Base-by-base conservation (phyloP, 2,797 vertebrate genomes). In the Sarcoramphus papa region DNA sequence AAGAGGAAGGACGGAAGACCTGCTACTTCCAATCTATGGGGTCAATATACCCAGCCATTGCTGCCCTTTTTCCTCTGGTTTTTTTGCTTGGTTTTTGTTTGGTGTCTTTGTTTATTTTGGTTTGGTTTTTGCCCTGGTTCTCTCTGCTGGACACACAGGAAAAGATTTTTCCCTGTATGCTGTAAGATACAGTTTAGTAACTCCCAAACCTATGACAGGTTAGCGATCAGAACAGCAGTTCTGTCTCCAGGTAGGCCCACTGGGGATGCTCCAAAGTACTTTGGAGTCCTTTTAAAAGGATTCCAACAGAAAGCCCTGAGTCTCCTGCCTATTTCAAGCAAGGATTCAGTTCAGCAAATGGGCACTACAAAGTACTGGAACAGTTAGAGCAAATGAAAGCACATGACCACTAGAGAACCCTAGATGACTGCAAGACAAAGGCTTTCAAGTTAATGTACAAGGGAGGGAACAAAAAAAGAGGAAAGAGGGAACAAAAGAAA, bases 401-500 rank as follows among this genome's bases (percentile, higher is more conserved):
- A 92, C 21, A 45, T 24, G 48, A 92, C 28, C 20, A 80, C 60
- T 31, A 84, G 37, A 84, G n/a, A 88, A 27, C 11, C 45, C 17
- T 21, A 56, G 10, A 51, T 0, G 37, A 77, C 62, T 53, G 33
- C 41, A 53, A 28, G 48, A 57, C 31, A 75, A 91, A 93, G 73
- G 28, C 50, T 74, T 80, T 64, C 21, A 57, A 48, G 69, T 50
- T n/a, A 68, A 72, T 5, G 24, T 81, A 83, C 10, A 40, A 51
- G 19, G 37, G 4, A 22, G 7, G 14, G 41, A 41, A 41, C 12
- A 41, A 41, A 41, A 41, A 41, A 41, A 41, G 41, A 19, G 30
- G 6, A 21, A 15, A 5, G 24, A 2, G 18, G 18, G 4, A 53
- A 12, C 50, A 76, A 37, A 0, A 2, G 8, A n/a, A 53, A 72